Base-by-base conservation (phyloP, 2,888 invertebrate genomes). In the Ectemnius continuus region DNA sequence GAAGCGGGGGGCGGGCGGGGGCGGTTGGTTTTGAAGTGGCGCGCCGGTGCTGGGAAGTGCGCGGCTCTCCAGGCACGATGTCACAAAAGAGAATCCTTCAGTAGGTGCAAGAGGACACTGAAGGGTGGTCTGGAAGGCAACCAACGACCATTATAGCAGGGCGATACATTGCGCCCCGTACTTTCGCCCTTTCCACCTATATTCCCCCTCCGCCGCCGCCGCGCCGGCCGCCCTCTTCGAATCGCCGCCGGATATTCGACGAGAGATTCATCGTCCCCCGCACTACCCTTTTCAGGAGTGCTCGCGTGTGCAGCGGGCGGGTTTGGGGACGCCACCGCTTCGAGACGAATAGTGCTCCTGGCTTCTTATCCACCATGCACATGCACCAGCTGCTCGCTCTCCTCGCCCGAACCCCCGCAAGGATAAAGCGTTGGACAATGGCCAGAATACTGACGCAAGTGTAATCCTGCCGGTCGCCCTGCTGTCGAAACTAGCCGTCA, bases 111-210 rank as follows among this genome's bases (percentile, higher is more conserved):
- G 61, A 73, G 69, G 28, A 46, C 47, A 60, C 64, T 60, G 61
- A 48, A 63, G 64, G 56, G 28, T 63, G 61, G 61, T 61, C 45
- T 61, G 16, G 18, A 18, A 46, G 16, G 16, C 4, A 61, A 46
- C 57, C 64, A 70, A 67, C 61, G 69, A 64, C 73, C 73, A 64
- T 73, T 61, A 64, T 70, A 73, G 45, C 69, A 60, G 58, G 59
- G 64, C 73, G 60, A 73, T 69, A 69, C 63, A 69, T 69, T 60
- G 63, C 46, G 52, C 52, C 47, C 28, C 28, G 61, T 69, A 63
- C 13, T 56, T 52, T 59, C 64, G 62, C 56, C 18, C 58, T 14
- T 36, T 36, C 60, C n/a, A 20, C 59, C 69, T 66, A 63, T 69
- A 69, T 73, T 14, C 14, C 69, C 56, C 56, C 28, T 28, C n/a